phyloP scores from a whole-genome alignment of 2,888 invertebrate genomes.

The Noctua pronuba region DNA sequence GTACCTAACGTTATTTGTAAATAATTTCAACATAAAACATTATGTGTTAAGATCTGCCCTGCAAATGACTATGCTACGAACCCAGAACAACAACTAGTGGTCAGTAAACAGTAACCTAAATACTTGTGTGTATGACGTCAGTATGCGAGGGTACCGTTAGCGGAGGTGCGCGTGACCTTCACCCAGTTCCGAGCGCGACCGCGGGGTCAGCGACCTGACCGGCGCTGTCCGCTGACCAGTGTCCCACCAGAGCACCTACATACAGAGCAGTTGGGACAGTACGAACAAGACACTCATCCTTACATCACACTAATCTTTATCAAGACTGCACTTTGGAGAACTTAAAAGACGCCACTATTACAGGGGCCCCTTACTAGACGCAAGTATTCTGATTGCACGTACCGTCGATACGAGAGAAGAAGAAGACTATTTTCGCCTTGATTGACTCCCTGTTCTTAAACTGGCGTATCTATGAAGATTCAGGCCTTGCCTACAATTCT shows the following conservation, averaged over 20 bases:
- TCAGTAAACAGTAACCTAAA: conserved; percentile 30
- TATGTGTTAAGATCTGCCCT: too few species aligned
- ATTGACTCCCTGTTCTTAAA: background rate
- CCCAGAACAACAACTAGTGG: background rate
- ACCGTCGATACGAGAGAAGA: background rate
- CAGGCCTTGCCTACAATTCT: background rate
- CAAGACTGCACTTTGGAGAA: background rate
- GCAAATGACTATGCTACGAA: background rate
- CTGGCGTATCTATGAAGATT: background rate
- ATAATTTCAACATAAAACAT: background rate
- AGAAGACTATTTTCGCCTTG: background rate
- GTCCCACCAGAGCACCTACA: background rate
- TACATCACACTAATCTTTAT: background rate
- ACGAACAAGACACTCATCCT: background rate
- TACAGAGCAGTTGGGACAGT: background rate
- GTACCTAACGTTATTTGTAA: background rate
- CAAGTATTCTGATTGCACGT: background rate
- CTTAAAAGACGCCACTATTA: background rate
- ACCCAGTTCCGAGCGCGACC: conserved; percentile 53
- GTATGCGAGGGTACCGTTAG: conserved; percentile 47
- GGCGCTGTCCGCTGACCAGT: conserved; percentile 20
- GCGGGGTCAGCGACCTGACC: conserved; percentile 41
- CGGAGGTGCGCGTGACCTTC: conserved; percentile 67
- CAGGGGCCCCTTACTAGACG: background rate
- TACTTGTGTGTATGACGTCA: conserved; percentile 35